A percentile compares a stretch with the other conserved stretches of the same genome.
These are phyloP conservation scores for Aphis gossypii DNA, from an alignment of 1,140 invertebrate genomes.

Conservation along the genomic window DNA sequence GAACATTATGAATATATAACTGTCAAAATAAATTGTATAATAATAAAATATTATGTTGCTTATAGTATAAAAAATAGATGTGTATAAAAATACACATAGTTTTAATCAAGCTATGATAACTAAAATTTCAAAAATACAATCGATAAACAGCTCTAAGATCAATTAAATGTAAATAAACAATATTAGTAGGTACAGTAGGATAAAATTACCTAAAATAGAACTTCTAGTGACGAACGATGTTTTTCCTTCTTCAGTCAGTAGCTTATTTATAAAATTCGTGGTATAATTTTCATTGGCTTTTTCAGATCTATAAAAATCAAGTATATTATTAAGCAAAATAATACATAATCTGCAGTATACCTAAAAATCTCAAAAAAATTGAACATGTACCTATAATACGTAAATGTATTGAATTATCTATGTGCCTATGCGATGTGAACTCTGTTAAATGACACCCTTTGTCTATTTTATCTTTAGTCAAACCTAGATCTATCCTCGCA, in stretches of 20 bases:
- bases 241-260: constrained; percentile 47
- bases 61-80: background rate
- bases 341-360: background rate
- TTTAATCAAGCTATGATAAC: background rate
- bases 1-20: background rate
- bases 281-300: constrained; percentile 48
- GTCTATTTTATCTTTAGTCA: too few relatives aligned
- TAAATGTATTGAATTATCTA: background rate
- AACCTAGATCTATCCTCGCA: too few relatives aligned
- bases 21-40: background rate
- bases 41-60: background rate
- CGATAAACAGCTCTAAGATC: background rate
- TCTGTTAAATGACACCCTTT: too few relatives aligned
- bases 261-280: constrained; percentile 31
- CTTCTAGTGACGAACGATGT: constrained; percentile 28
- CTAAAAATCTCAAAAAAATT: background rate
- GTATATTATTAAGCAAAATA: background rate
- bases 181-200: too few relatives aligned
- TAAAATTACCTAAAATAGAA: constrained; percentile 37
- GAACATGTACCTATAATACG: background rate
- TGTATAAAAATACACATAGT: background rate
- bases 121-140: background rate
- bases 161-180: background rate
- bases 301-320: background rate
- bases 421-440: background rate